Conservation (phyloP, 2,797 vertebrate species). For the Botia almorhae region DNA sequence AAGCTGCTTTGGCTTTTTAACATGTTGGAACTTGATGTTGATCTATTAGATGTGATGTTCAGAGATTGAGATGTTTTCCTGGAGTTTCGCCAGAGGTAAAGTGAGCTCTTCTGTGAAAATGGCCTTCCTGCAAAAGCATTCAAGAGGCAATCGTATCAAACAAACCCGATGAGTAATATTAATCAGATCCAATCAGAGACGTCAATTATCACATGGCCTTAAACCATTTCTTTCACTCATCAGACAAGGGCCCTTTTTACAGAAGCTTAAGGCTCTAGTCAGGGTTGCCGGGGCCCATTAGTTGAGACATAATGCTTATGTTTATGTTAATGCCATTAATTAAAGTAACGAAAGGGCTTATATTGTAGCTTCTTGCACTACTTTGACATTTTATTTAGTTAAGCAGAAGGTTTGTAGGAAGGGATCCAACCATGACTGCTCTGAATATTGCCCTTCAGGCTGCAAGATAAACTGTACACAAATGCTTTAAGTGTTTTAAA, state of each 20-base stretch:
- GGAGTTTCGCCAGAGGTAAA: conserved; percentile 30
- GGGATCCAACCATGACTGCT: not conserved
- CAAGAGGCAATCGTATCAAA: conserved; percentile 40
- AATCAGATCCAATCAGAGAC: conserved; percentile 50
- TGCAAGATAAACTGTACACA: not conserved
- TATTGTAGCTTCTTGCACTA: not conserved
- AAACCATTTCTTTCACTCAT: conserved; percentile 49
- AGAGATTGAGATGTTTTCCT: not conserved
- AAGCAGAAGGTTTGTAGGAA: not conserved
- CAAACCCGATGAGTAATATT: conserved; percentile 38
- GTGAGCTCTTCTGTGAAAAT: conserved; percentile 16
- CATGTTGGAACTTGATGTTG: not conserved
- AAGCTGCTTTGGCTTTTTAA: conserved; percentile 3
- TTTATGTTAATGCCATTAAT: not conserved
- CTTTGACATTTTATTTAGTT: not conserved
- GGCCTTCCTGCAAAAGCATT: conserved; percentile 7
- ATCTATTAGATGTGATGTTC: conserved; percentile 7
- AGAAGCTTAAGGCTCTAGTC: conserved; percentile 18
- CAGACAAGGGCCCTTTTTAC: conserved; percentile 30
- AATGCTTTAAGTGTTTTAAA: no score
- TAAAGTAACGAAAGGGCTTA: not conserved
- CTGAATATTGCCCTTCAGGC: not conserved
- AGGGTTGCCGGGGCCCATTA: conserved; percentile 15
- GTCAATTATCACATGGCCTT: conserved; percentile 50
- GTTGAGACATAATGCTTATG: conserved; percentile 1